These are phyloP conservation scores for Triplophysa tibetana DNA, from an alignment of 2,113 vertebrate genomes.

Conservation along the genomic window DNA sequence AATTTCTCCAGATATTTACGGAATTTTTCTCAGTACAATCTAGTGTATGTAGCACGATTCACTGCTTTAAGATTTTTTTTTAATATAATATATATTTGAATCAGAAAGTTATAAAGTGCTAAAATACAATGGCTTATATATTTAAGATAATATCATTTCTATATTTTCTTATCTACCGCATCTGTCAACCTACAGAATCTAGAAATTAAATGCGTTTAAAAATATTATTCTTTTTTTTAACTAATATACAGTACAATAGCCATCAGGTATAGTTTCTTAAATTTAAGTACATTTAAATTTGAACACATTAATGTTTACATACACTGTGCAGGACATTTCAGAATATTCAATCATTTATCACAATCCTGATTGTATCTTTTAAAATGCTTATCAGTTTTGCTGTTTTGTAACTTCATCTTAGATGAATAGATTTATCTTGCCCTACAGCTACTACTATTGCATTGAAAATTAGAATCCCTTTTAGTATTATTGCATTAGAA, in stretches of 20 bases:
- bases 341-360: not conserved
- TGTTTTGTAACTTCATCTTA: not conserved
- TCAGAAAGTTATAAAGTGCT: conserved; percentile 23
- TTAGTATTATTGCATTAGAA: conserved; percentile 32
- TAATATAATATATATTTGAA: conserved; percentile 3
- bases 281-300: no score
- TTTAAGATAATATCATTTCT: not conserved
- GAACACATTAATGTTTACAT: not conserved
- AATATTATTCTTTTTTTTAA: not conserved
- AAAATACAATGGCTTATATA: not conserved
- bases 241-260: not conserved
- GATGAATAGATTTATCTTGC: not conserved
- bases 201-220: not conserved
- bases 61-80: not conserved
- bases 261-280: not conserved
- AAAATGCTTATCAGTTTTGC: not conserved
- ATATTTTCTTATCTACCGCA: not conserved
- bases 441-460: conserved; percentile 18
- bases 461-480: not conserved
- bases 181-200: not conserved
- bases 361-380: not conserved
- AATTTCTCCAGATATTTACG: not conserved
- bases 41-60: conserved; percentile 1
- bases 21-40: not conserved
- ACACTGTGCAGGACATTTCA: not conserved